phyloP scores from a whole-genome alignment of 2,888 invertebrate species.

The Dolomedes plantarius region DNA sequence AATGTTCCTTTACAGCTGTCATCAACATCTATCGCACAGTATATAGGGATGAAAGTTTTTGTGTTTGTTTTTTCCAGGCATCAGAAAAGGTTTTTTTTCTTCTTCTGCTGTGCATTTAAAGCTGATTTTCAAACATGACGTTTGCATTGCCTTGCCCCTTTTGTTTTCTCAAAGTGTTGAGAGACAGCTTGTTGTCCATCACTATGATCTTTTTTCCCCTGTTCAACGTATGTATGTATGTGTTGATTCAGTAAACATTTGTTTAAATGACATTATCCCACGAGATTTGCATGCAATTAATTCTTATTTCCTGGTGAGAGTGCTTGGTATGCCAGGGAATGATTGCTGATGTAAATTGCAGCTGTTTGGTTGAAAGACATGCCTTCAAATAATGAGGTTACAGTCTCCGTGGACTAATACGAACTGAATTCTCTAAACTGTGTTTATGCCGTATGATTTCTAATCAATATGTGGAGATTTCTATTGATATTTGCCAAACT shows the following conservation, averaged over 20 bases:
- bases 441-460: too few relatives aligned
- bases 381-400: background rate
- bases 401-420: background rate
- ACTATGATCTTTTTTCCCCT: background rate
- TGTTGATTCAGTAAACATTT: conserved; percentile 1
- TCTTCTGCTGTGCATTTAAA: conserved; percentile 34
- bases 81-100: conserved; percentile 3
- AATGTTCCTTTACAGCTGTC: conserved; percentile 71
- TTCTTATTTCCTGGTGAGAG: background rate
- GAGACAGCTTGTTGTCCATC: conserved; percentile 9
- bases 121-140: conserved; percentile 58
- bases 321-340: background rate
- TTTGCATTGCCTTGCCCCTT: conserved; percentile 16
- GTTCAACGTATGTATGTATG: background rate
- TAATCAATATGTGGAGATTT: too few relatives aligned
- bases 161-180: conserved; percentile 8
- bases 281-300: conserved; percentile 4
- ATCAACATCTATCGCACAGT: conserved; percentile 53
- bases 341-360: background rate
- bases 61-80: conserved; percentile 5
- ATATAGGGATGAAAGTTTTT: conserved; percentile 30
- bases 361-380: background rate
- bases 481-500: too few relatives aligned
- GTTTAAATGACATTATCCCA: background rate
- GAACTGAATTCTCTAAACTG: too few relatives aligned